Conservation (phyloP, 1,140 invertebrate species). For the Sitophilus oryzae region DNA sequence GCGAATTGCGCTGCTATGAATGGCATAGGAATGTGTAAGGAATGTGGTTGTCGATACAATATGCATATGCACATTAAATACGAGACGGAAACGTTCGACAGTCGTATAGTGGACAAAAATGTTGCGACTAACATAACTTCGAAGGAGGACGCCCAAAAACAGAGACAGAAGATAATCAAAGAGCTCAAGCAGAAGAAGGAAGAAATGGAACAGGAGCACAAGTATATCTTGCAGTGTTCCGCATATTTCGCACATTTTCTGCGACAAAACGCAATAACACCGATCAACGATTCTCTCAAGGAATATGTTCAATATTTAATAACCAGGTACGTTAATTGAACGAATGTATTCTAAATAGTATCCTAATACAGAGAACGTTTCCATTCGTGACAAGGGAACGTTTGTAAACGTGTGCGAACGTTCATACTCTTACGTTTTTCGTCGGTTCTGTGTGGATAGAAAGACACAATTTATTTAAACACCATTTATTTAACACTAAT, state of each 20-base stretch:
- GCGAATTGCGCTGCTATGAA: conserved; percentile 31
- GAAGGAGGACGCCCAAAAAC: conserved; percentile 12
- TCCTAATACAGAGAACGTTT: no score
- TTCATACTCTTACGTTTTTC: no score
- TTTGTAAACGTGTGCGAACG: no score
- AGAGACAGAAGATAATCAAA: conserved; percentile 17
- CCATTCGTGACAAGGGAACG: no score
- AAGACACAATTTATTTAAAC: no score
- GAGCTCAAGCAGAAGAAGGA: conserved; percentile 16
- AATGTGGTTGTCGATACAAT: conserved; percentile 27
- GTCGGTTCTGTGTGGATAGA: no score
- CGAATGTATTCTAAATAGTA: no score
- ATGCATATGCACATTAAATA: conserved; percentile 34
- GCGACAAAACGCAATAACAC: conserved; percentile 29
- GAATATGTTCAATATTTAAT: conserved; percentile 31
- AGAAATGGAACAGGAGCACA: conserved; percentile 22
- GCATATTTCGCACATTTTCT: conserved; percentile 31
- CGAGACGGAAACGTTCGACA: conserved; percentile 22
- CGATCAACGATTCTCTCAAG: conserved; percentile 30
- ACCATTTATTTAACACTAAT: no score
- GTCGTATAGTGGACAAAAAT: conserved; percentile 20
- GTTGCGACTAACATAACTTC: conserved; percentile 21
- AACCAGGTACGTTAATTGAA: conserved; percentile 26
- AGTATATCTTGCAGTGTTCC: conserved; percentile 21
- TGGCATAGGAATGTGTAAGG: conserved; percentile 21